A percentile compares a stretch with the other conserved stretches of the same genome.
phyloP scores from a whole-genome alignment of 2,888 invertebrate species.

The Herminia tarsipennalis region DNA sequence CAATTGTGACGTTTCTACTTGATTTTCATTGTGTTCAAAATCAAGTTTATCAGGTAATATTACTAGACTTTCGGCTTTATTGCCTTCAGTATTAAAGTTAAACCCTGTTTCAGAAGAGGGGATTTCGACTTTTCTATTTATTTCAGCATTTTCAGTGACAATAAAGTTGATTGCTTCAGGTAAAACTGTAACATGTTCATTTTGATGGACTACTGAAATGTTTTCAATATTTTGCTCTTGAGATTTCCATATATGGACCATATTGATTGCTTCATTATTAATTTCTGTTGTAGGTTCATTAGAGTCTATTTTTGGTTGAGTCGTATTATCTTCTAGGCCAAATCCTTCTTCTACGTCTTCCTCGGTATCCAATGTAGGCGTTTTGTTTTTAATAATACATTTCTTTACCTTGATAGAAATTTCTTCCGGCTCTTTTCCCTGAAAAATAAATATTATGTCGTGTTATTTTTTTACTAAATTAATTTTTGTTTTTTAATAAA shows the following conservation, averaged over 20 bases:
- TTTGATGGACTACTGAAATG: neutral
- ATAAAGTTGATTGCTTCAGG: constrained; percentile 3
- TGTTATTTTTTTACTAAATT: no score
- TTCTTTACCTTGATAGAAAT: constrained; percentile 9
- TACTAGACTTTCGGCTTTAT: neutral
- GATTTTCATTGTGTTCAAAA: constrained; percentile 6
- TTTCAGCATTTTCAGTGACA: neutral
- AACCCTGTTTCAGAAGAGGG: no score
- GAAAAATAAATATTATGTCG: constrained; percentile 1
- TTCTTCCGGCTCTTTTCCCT: constrained; percentile 14
- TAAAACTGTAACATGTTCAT: constrained; percentile 1
- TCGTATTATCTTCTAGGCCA: neutral
- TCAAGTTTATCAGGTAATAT: neutral
- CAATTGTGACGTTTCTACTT: constrained; percentile 4
- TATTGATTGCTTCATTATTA: constrained; percentile 11
- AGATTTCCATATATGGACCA: constrained; percentile 18
- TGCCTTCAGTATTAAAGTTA: no score
- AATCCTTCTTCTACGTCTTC: neutral
- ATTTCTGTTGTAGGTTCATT: no score
- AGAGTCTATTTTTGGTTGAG: neutral
- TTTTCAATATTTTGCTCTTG: constrained; percentile 6
- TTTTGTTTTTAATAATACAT: neutral
- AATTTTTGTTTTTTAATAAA: no score
- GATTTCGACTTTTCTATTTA: neutral
- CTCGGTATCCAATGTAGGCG: neutral